These are phyloP conservation scores for Drosophila neotestacea DNA, from an alignment of 2,888 invertebrate species.

Conservation along the genomic window DNA sequence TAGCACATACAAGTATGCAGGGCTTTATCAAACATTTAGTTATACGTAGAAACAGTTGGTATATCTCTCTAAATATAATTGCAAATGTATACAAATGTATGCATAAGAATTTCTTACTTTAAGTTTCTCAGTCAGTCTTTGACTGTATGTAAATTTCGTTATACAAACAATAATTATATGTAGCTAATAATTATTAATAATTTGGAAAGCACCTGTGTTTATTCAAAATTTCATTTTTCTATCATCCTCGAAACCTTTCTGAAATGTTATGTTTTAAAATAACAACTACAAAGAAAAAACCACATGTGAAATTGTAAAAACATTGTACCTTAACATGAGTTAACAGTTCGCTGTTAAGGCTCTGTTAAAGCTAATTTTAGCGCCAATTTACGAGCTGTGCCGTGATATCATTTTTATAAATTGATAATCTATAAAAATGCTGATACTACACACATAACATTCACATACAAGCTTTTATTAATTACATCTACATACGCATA, in stretches of 20 bases:
- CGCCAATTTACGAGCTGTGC: background rate
- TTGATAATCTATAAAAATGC: background rate
- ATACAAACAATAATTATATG: too few relatives aligned
- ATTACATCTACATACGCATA: background rate
- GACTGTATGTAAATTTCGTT: too few relatives aligned
- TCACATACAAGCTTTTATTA: background rate
- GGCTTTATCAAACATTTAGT: background rate
- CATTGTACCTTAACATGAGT: background rate
- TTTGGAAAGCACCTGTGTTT: background rate
- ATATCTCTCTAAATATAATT: too few relatives aligned
- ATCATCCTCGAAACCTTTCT: too few relatives aligned
- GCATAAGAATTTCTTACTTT: too few relatives aligned
- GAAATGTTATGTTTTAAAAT: background rate
- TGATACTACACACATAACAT: too few relatives aligned
- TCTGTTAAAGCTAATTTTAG: background rate
- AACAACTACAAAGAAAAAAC: background rate
- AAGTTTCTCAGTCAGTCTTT: too few relatives aligned
- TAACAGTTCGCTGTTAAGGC: conserved; percentile 6
- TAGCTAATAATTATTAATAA: too few relatives aligned
- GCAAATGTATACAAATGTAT: too few relatives aligned
- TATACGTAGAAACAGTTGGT: background rate
- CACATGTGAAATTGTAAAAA: background rate
- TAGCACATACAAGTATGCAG: conserved; percentile 10
- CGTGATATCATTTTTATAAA: background rate
- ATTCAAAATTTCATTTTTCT: background rate